These are phyloP conservation scores for Microctonus hyperodae DNA, from an alignment of 2,888 invertebrate genomes.

Conservation along the genomic window DNA sequence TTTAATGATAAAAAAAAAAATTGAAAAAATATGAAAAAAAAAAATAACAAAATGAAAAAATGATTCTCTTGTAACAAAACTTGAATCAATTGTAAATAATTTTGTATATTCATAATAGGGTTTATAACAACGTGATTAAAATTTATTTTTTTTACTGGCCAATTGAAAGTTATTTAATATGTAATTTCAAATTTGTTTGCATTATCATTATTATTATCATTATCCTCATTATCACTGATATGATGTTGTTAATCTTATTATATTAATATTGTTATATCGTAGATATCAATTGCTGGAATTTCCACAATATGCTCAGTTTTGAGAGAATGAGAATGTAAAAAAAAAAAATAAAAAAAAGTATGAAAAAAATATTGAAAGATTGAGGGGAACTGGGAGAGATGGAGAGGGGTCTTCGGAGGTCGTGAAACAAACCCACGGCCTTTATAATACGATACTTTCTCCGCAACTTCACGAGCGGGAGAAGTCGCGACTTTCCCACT, in stretches of 20 bases:
- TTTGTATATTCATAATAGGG: background rate
- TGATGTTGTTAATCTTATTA: no score
- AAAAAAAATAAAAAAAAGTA: conserved; percentile 5
- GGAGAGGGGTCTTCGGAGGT: conserved; percentile 50
- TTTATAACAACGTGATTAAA: background rate
- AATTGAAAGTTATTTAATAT: conserved; percentile 37
- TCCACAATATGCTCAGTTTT: no score
- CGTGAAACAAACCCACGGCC: conserved; percentile 50
- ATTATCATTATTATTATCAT: background rate
- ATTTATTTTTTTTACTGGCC: conserved; percentile 9
- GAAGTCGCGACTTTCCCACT: conserved; percentile 32
- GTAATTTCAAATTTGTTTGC: background rate
- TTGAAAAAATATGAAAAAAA: background rate
- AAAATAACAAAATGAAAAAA: background rate
- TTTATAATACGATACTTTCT: conserved; percentile 41
- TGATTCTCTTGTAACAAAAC: background rate
- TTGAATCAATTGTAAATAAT: conserved; percentile 6
- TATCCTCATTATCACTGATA: no score
- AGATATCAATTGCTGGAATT: conserved; percentile 3
- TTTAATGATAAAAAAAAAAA: background rate
- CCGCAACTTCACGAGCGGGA: conserved; percentile 14
- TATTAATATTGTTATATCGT: background rate
- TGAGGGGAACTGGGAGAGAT: background rate
- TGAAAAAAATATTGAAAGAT: background rate
- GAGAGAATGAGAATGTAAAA: background rate